phyloP scores from a whole-genome alignment of 2,888 invertebrate species.

The Morpho deidamia region DNA sequence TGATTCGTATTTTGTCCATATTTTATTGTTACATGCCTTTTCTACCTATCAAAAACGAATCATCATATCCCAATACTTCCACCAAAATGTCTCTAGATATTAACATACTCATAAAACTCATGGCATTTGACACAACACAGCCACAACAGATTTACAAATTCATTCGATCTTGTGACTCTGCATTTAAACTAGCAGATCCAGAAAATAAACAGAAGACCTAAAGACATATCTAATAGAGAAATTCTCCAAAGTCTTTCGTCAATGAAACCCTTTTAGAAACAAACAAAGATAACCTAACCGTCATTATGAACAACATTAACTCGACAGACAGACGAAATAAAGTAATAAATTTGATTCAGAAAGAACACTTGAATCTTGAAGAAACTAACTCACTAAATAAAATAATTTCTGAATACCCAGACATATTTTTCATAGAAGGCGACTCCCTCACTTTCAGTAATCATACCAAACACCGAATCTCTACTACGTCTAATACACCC shows the following conservation, averaged over 20 bases:
- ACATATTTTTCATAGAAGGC: slow-evolving; percentile 27
- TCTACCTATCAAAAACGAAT: not conserved
- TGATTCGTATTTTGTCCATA: not conserved
- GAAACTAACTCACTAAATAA: slow-evolving; percentile 23
- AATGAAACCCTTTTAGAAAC: not conserved
- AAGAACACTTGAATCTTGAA: slow-evolving; percentile 24
- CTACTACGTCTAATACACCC: slow-evolving; percentile 29
- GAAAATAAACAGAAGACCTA: not conserved
- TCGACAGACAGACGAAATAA: slow-evolving; percentile 10
- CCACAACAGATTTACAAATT: not conserved
- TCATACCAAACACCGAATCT: slow-evolving; percentile 30
- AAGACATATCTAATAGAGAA: not conserved
- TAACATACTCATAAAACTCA: not conserved
- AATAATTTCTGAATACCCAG: slow-evolving; percentile 20
- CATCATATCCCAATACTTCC: not conserved
- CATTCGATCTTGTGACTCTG: not conserved
- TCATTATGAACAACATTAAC: not conserved
- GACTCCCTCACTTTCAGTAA: slow-evolving; percentile 28
- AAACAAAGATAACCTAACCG: not conserved
- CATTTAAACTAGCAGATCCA: not conserved
- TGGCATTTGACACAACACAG: not conserved
- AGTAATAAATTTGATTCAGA: slow-evolving; percentile 17
- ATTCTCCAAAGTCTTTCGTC: not conserved
- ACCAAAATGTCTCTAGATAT: not conserved
- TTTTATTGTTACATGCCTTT: not conserved